Evolutionary conservation across 2,113 vertebrate genomes (phyloP), one percentile per base, ranked within the genome.

Genomic region (Herpetotheres cachinnans): DNA sequence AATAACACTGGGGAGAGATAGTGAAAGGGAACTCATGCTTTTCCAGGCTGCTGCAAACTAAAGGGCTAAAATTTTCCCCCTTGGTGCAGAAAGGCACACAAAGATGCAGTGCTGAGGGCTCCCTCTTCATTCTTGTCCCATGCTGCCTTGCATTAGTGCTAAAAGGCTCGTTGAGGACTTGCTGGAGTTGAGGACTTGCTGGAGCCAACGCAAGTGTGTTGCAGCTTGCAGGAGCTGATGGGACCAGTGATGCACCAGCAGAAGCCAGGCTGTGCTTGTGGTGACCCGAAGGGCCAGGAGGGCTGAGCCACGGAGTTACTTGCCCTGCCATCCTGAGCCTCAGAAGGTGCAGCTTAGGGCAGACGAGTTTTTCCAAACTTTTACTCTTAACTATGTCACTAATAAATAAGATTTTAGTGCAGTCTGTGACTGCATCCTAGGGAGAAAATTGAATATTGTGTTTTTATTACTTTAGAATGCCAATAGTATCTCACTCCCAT

Each of bases 201-300:
- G 86, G 38, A 81, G 36, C 49, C 36, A 56, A 19, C 0, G 4
- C 0, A 1, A 74, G 22, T 13, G 9, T 50, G 22, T 20, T 49
- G 40, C n/a, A 44, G 29, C 47, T 67, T 55, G 6, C 18, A 38
- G 27, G 74, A 74, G 32, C 32, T 80, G 21, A 22, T 55, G 50
- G 81, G 67, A 27, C 18, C 8, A 20, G 40, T 19, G 20, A 18
- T 32, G 58, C 0, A 2, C 8, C 34, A 54, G 25, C 25, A 65
- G 8, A 22, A 70, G 13, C 42, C 56, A 71, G 36, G 11, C 42
- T 50, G 29, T 58, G 49, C 32, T 32, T 0, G 0, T 26, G 24
- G 36, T n/a, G 55, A n/a, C 14, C 32, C 2, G 0, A 38, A 69
- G 49, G 49, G 21, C 25, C 6, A 15, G 49, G 47, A 70, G 8